Base-by-base conservation (phyloP, 1,140 invertebrate genomes). In the Nebria ingens region DNA sequence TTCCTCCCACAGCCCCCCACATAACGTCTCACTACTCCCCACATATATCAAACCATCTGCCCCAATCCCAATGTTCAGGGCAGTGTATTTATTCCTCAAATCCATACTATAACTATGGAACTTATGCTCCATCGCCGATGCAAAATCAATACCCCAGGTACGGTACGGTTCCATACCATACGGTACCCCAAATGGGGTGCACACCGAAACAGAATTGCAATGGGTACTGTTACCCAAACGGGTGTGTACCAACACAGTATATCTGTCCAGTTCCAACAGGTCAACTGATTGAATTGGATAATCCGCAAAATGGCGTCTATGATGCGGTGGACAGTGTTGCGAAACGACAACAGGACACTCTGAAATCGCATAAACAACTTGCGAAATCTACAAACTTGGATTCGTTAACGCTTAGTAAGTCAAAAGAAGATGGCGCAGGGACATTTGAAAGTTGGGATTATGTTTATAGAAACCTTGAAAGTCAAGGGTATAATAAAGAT, bases 361-460 rank as follows among this genome's bases (percentile, higher is more conserved):
- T 19, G 57, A 59, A 62, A 57, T 42, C 42, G 40, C 45, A 20
- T 19, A 21, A 50, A 59, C 54, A 54, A 50, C 40, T 51, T 51
- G 20, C 9, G 51, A 57, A 21, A 34, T 53, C 17, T 29, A 54
- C 21, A 58, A 54, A 45, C 9, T 15, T 38, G 13, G 19, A 22
- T 19, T 20, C 13, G 13, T 21, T 54, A 20, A 42, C 29, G 12
- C 20, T 29, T 19, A 54, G 53, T 21, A 25, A 40, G 19, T 21
- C 19, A 19, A 25, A 52, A 13, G 61, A 62, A 21, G 65, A 64
- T 22, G 54, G 25, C 29, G 38, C 79, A 59, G 79, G 79, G 2
- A 79, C 79, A 0, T 82, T 80, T 56, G 84, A 85, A 56, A 79
- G 78, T 50, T 89, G 86, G 86, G 84, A 86, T 64, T 89, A 86